Conservation (phyloP, 1,140 invertebrate genomes). For the Mactra quadrangularis region DNA sequence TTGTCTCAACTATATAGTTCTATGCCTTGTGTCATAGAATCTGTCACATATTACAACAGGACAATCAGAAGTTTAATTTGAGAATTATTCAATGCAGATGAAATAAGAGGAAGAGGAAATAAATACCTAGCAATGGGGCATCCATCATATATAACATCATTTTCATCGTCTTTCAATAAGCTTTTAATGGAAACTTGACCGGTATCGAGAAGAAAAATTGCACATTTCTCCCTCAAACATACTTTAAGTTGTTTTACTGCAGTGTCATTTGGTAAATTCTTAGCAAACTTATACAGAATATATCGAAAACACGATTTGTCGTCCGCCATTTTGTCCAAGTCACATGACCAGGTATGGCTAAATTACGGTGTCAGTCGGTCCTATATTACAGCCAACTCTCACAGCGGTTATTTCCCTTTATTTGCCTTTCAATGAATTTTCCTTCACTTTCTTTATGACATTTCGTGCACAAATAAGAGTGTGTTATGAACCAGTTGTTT, state of each 20-base stretch:
- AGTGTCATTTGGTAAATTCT: neutral
- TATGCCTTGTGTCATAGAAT: neutral
- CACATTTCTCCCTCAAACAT: neutral
- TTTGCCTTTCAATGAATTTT: too few relatives aligned
- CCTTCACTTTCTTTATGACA: too few relatives aligned
- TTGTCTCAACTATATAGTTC: neutral
- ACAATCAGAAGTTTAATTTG: neutral
- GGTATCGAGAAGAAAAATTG: neutral
- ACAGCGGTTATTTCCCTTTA: too few relatives aligned
- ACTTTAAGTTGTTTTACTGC: neutral
- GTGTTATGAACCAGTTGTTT: too few relatives aligned
- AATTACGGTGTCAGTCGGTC: too few relatives aligned
- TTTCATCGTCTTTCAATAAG: neutral
- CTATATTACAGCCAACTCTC: too few relatives aligned
- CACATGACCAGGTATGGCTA: too few relatives aligned
- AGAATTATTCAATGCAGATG: neutral
- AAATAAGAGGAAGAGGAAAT: neutral
- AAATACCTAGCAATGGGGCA: neutral
- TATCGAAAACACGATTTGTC: neutral
- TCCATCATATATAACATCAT: constrained; percentile 5
- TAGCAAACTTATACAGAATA: constrained; percentile 5
- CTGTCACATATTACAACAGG: neutral
- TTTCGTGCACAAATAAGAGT: too few relatives aligned
- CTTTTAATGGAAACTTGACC: neutral
- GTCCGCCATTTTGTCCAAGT: constrained; percentile 56